Evolutionary conservation across 2,888 invertebrate genomes (phyloP), one percentile per base, ranked within the genome.

Genomic region (Apamea crenata): DNA sequence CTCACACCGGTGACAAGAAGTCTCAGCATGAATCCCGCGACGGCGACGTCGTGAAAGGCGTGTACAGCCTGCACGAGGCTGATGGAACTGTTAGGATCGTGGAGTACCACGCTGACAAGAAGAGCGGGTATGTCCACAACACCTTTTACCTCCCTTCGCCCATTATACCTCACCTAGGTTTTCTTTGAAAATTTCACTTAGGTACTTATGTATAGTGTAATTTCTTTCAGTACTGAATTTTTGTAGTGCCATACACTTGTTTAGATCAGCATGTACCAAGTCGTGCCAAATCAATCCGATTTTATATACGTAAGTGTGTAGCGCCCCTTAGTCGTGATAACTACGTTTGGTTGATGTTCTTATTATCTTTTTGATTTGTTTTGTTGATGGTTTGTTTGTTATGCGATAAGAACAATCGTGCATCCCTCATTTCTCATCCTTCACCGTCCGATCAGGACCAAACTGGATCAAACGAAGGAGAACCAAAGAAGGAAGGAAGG

Each of bases 31-130:
- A 97, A 92, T 91, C 94, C 80, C 94, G 95, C 56, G 96, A 97
- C 93, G 97, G 97, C 4, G 96, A 97, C 89, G 95, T 95, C 67
- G 97, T 97, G 75, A 95, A 97, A 91, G 97, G 97, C 63, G 96
- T 97, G 87, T 97, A 97, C 92, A 95, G 95, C 69, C 91, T 97
- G 70, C 95, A 96, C 83, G 96, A 97, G 84, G 95, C 96, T 69
- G 96, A 95, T 77, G 91, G 91, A 40, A 85, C 96, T 85, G 88
- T 96, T 80, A 94, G 97, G 86, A 95, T 95, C 32, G 97, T 97
- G 29, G 94, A 96, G 88, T 97, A 97, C 91, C 93, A 93, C 86
- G 95, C 96, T 21, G 96, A 96, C 86, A 84, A 86, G 92, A 96
- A 87, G 93, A 95, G 25, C 40, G 86, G 86, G 86, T 86, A 10